Conservation (phyloP, 2,888 invertebrate species). For the Conistra vaccinii region DNA sequence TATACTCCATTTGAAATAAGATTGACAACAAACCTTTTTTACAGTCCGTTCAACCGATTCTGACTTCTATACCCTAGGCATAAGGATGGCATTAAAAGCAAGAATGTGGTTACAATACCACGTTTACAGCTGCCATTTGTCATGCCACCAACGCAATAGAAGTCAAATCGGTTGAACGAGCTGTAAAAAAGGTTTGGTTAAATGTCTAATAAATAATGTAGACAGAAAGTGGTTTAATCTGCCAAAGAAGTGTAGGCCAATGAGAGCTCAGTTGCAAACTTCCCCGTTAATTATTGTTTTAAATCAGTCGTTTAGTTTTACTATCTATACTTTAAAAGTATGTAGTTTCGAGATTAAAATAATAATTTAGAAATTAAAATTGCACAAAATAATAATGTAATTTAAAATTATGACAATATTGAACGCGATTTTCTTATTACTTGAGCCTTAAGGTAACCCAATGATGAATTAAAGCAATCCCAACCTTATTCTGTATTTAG, state of each 20-base stretch:
- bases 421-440: constrained; percentile 52
- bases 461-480: constrained; percentile 50
- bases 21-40: too few relatives aligned
- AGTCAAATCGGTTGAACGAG: too few relatives aligned
- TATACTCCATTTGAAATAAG: too few relatives aligned
- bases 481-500: constrained; percentile 50
- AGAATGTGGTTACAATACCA: too few relatives aligned
- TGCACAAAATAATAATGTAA: background rate
- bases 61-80: too few relatives aligned
- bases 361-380: background rate
- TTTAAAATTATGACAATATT: background rate
- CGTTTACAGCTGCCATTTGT: too few relatives aligned
- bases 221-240: background rate
- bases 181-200: too few relatives aligned
- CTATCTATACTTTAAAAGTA: background rate
- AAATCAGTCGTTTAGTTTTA: background rate
- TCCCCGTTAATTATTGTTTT: background rate
- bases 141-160: too few relatives aligned
- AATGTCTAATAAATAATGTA: too few relatives aligned
- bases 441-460: constrained; percentile 61
- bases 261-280: background rate
- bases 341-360: background rate
- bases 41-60: too few relatives aligned
- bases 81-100: too few relatives aligned
- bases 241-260: background rate